Evolutionary conservation across 2,797 vertebrate genomes (phyloP), one percentile per base, ranked within the genome.

Genomic region (Chloroceryle amazona): DNA sequence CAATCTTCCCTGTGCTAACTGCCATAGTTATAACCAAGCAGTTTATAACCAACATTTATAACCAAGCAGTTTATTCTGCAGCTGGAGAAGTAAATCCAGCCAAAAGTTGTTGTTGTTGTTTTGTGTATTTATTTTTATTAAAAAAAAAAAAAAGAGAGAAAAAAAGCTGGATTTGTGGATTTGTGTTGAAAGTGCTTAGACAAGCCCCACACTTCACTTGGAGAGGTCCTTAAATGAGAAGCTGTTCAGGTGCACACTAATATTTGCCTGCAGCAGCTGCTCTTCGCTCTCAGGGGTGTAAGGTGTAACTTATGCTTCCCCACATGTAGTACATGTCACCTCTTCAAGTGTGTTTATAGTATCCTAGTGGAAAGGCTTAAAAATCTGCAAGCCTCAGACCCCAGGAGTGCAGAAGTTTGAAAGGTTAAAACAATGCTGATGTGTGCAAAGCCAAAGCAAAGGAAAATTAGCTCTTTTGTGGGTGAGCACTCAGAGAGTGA

Each of bases 51-150:
- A 37, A 37, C 37, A 37, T 37, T 91, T 97, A 96, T 95, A 96
- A 91, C 58, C 67, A 52, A 90, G 74, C 70, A 62, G 47, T 92
- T 94, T 88, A 66, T 88, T 93, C 81, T 89, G 72, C 92, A 96
- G 90, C 81, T 94, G 76, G 73, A 93, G 73, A 75, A 84, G 58
- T 95, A 95, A 95, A 97, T 81, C 76, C 85, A 90, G 73, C 41
- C 80, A 86, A 88, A 95, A 72, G 31, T 28, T 46, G 20, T 41
- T 41, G 39, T 41, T 41, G 39, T 39, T 39, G 39, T 39, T 39
- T 41, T 41, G 13, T 41, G 13, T 41, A 5, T 41, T 41, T 41
- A 14, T 41, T 41, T 41, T 41, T 15, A 41, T 47, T 47, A 6
- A 12, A 47, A 47, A 13, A 52, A 74, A 67, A 61, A 51, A 41